These are phyloP conservation scores for Dinomys branickii DNA, from an alignment of 2,113 vertebrate species.

Conservation along the genomic window DNA sequence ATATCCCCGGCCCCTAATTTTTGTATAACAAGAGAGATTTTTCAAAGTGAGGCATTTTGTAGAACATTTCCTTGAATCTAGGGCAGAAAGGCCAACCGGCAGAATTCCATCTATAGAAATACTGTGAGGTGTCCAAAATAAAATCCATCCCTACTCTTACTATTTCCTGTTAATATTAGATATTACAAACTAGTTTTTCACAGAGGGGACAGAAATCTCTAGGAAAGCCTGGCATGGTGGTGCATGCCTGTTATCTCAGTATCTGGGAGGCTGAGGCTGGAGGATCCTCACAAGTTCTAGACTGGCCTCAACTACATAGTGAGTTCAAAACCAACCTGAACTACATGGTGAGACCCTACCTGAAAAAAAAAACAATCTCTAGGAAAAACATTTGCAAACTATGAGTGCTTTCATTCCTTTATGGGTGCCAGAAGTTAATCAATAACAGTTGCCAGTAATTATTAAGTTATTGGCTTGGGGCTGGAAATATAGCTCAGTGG, in stretches of 20 bases:
- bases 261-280: neutral
- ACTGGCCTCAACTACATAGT: neutral
- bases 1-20: no score
- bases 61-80: slow-evolving; percentile 50
- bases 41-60: slow-evolving; percentile 1
- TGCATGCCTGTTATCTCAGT: neutral
- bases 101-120: slow-evolving; percentile 24
- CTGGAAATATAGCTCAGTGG: no score
- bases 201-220: neutral
- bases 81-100: neutral
- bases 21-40: neutral
- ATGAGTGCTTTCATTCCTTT: neutral
- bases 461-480: slow-evolving; percentile 1
- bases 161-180: neutral
- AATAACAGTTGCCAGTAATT: slow-evolving; percentile 52
- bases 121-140: neutral
- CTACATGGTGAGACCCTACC: neutral
- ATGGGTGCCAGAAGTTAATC: slow-evolving; percentile 14
- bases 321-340: neutral
- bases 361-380: neutral
- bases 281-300: neutral
- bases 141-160: neutral
- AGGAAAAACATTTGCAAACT: slow-evolving; percentile 1
- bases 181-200: neutral
- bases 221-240: neutral